These are phyloP conservation scores for Caenorhabditis sinica DNA, from an alignment of 2,888 invertebrate genomes.

Conservation along the genomic window DNA sequence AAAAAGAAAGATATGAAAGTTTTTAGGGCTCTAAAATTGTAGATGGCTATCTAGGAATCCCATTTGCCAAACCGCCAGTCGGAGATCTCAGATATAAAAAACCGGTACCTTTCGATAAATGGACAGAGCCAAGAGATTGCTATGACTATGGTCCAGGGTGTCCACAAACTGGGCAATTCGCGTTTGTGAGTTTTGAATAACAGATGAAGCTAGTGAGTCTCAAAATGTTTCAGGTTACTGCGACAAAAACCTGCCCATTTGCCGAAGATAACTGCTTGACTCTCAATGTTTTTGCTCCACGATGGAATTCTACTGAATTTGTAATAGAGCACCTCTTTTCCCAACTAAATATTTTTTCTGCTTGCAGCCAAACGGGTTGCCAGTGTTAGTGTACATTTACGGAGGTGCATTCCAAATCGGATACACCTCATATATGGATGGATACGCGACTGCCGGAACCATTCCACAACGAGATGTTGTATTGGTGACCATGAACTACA, in stretches of 20 bases:
- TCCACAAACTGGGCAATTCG: conserved; percentile 38
- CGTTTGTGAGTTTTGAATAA: neutral
- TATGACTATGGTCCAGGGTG: conserved; percentile 46
- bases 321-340: conserved; percentile 16
- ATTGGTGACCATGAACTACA: conserved; percentile 78
- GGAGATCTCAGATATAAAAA: conserved; percentile 32
- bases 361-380: conserved; percentile 67
- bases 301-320: conserved; percentile 58
- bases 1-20: too few relatives aligned
- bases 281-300: conserved; percentile 73
- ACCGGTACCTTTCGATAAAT: conserved; percentile 27
- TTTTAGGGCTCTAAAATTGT: conserved; percentile 35
- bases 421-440: conserved; percentile 61
- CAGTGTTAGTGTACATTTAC: conserved; percentile 75
- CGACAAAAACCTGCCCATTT: conserved; percentile 21
- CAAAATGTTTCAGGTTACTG: conserved; percentile 1
- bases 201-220: neutral
- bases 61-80: conserved; percentile 42
- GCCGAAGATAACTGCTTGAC: conserved; percentile 69
- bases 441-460: conserved; percentile 67
- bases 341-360: conserved; percentile 13
- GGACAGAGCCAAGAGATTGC: conserved; percentile 48
- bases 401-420: conserved; percentile 74
- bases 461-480: conserved; percentile 77
- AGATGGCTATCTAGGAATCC: conserved; percentile 57